These are phyloP conservation scores for Thecocarcelia acutangulata DNA, from an alignment of 2,888 invertebrate genomes.

Conservation along the genomic window DNA sequence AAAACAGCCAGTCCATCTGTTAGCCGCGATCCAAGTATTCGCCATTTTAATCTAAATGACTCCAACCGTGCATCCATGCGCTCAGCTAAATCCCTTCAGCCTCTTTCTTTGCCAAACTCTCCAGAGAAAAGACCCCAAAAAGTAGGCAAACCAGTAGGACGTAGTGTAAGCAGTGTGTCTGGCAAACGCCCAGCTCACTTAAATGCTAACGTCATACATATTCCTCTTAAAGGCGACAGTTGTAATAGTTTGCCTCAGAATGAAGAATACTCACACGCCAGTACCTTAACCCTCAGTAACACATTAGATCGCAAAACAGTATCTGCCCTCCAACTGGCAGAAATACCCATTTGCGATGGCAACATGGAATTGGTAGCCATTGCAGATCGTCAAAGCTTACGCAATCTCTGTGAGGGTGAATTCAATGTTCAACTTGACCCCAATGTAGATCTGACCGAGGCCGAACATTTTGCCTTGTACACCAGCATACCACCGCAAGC, in stretches of 20 bases:
- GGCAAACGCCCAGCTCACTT: slow-evolving; percentile 84
- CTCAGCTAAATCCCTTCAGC: slow-evolving; percentile 76
- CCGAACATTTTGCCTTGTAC: slow-evolving; percentile 93
- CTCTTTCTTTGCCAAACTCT: slow-evolving; percentile 77
- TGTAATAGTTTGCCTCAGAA: slow-evolving; percentile 82
- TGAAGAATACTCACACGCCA: slow-evolving; percentile 81
- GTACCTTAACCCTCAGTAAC: slow-evolving; percentile 79
- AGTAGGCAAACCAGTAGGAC: slow-evolving; percentile 82
- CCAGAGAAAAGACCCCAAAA: slow-evolving; percentile 76
- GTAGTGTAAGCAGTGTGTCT: slow-evolving; percentile 85
- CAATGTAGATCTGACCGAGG: slow-evolving; percentile 89
- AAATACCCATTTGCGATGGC: slow-evolving; percentile 81
- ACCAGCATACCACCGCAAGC: slow-evolving; percentile 93
- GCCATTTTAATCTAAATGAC: slow-evolving; percentile 77
- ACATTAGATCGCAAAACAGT: slow-evolving; percentile 80
- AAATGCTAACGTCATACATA: slow-evolving; percentile 85
- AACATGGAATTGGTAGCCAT: slow-evolving; percentile 84
- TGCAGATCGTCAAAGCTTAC: slow-evolving; percentile 81
- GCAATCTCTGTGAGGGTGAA: slow-evolving; percentile 81
- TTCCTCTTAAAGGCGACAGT: slow-evolving; percentile 85
- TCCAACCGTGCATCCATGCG: slow-evolving; percentile 77
- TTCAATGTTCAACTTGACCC: slow-evolving; percentile 81
- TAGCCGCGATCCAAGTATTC: slow-evolving; percentile 78
- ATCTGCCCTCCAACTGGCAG: slow-evolving; percentile 81
- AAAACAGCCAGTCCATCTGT: slow-evolving; percentile 72